Base-by-base conservation (phyloP, 1,140 invertebrate genomes). In the Heliconius eleuchia region DNA sequence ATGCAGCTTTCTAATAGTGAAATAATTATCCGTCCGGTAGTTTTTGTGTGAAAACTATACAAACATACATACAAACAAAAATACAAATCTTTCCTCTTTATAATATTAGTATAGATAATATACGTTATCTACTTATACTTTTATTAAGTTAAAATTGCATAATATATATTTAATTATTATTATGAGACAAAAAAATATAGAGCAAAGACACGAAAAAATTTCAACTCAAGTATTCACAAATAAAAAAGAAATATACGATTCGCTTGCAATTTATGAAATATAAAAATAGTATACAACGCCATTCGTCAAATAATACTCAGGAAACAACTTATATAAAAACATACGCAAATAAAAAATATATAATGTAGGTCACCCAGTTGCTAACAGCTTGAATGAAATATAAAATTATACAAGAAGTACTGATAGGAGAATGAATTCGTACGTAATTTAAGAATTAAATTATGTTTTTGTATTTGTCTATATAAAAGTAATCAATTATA, bases 301-400 rank as follows among this genome's bases (percentile, higher is more conserved):
- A 66, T 66, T 66, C 27, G 23, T 66, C 60, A 66, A 60, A 60
- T 60, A 60, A 60, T 66, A 30, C 23, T 66, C 60, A 66, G 11
- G 27, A 66, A 66, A 23, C 9, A 27, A 30, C 27, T 13, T 66
- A 66, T 30, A 66, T 30, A 23, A 57, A 23, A 57, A 66, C 60
- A 66, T 27, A 66, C 9, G 60, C 4, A 66, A 27, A 23, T 30
- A 30, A 66, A 66, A 66, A 66, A 30, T 30, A 66, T 37, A 66
- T 66, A 66, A 66, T 66, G 23, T 66, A 66, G 60, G 60, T 66
- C 60, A 66, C 27, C 60, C n/a, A 66, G 60, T 66, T 66, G 23
- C 60, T 66, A 66, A 27, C 23, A 27, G 60, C 9, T 66, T 66
- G 60, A 27, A 30, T 66, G 27, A 30, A 30, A 66, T 30, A 66